These are phyloP conservation scores for Epinephelus awoara DNA, from an alignment of 2,797 vertebrate species.

Conservation along the genomic window DNA sequence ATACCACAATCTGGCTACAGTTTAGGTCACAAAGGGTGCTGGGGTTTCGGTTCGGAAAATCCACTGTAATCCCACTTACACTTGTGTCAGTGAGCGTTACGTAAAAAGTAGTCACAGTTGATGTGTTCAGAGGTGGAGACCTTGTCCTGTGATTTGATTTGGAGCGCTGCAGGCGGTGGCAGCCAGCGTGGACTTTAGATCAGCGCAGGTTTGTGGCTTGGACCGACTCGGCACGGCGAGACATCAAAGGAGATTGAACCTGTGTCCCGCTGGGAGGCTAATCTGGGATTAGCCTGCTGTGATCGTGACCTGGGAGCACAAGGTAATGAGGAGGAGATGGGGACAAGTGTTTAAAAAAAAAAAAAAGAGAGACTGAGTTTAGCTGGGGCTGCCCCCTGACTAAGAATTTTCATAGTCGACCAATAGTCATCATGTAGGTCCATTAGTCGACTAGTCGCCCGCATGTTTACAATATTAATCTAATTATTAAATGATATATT, in stretches of 20 bases:
- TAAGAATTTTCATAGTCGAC: too few species aligned
- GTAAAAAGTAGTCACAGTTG: neutral
- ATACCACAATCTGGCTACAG: conserved; percentile 6
- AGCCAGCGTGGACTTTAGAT: neutral
- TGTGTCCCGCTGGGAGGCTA: conserved; percentile 34
- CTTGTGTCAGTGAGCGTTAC: neutral
- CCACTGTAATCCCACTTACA: conserved; percentile 36
- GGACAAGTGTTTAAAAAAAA: neutral
- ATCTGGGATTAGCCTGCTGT: conserved; percentile 63
- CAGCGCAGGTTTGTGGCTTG: conserved; percentile 14
- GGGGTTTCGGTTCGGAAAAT: conserved; percentile 19
- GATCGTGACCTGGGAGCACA: conserved; percentile 32
- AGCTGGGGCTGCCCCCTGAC: too few species aligned
- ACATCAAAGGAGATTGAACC: conserved; percentile 50
- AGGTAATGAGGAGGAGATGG: conserved; percentile 12
- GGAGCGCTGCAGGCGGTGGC: neutral
- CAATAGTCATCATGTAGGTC: too few species aligned
- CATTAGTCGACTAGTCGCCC: too few species aligned
- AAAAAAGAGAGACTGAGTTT: neutral
- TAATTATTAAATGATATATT: too few species aligned
- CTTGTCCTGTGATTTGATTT: neutral
- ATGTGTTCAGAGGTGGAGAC: conserved; percentile 17
- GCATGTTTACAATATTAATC: too few species aligned
- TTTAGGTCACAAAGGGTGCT: conserved; percentile 8
- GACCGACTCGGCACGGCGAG: neutral